These are phyloP conservation scores for Myotis pilosus DNA, from an alignment of 2,797 vertebrate species.

Conservation along the genomic window DNA sequence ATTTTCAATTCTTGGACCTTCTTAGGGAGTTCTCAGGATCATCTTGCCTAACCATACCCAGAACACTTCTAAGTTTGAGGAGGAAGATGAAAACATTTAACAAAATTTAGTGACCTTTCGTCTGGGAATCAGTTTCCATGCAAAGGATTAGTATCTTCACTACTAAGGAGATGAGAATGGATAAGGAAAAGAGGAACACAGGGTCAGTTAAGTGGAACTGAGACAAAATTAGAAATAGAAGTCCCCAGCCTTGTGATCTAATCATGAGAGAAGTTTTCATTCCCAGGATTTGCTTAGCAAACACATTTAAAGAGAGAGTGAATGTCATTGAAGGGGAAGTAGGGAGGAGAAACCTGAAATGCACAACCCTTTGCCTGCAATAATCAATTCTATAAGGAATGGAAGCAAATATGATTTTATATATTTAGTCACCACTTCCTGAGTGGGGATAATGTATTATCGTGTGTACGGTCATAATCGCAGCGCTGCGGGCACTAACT, in stretches of 20 bases:
- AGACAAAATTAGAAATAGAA: not conserved
- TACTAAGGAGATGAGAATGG: not conserved
- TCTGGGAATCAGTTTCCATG: slow-evolving; percentile 13
- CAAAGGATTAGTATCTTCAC: slow-evolving; percentile 54
- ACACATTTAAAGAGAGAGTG: not conserved
- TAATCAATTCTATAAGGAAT: not conserved
- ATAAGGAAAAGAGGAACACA: slow-evolving; percentile 29
- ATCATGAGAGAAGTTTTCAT: not conserved
- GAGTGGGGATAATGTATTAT: not conserved
- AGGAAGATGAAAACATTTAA: slow-evolving; percentile 21
- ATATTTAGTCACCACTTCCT: not conserved
- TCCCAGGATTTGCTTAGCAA: not conserved
- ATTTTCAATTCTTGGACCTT: not conserved
- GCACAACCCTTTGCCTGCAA: not conserved
- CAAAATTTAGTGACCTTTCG: slow-evolving; percentile 36
- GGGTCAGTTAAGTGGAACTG: not conserved
- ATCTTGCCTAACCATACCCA: not conserved
- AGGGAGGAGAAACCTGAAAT: not conserved
- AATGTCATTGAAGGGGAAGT: not conserved
- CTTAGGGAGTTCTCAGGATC: not conserved
- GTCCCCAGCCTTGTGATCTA: not conserved
- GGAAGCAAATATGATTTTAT: not conserved
- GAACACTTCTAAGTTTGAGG: not conserved
- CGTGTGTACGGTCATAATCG: not conserved
- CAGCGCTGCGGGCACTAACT: not conserved